phyloP scores from a whole-genome alignment of 2,797 vertebrate species.

The Gymnodraco acuticeps region DNA sequence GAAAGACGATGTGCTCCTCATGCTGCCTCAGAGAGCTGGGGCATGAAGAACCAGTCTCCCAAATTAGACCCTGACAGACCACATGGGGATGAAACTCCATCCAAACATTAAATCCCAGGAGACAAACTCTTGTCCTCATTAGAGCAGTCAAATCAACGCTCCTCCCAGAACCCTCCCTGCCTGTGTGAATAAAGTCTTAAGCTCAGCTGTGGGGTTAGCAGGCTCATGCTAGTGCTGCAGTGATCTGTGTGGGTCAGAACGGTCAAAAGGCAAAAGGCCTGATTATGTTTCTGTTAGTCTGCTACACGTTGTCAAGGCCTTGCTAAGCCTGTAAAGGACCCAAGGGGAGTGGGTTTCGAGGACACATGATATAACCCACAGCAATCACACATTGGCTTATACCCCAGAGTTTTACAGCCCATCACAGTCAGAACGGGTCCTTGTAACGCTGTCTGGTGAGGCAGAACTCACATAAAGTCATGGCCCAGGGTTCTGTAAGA shows the following conservation, averaged over 20 bases:
- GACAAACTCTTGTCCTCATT: conserved; percentile 57
- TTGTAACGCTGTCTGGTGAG: conserved; percentile 3
- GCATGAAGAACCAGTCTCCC: conserved; percentile 16
- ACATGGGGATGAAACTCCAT: conserved; percentile 47
- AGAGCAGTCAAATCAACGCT: conserved; percentile 16
- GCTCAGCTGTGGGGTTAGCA: conserved; percentile 13
- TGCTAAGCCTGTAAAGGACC: conserved; percentile 4
- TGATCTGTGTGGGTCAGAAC: conserved; percentile 24
- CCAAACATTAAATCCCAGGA: conserved; percentile 57
- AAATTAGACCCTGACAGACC: conserved; percentile 58
- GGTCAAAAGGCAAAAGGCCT: conserved; percentile 24
- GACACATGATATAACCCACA: conserved; percentile 11
- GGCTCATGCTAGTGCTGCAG: conserved; percentile 25
- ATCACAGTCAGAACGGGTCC: conserved; percentile 14
- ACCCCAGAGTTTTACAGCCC: conserved; percentile 16
- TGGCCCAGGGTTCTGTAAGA: not conserved
- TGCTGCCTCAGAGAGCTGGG: conserved; percentile 21
- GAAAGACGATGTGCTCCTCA: conserved; percentile 27
- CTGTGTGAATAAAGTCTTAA: conserved; percentile 22
- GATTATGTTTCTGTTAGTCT: conserved; percentile 25
- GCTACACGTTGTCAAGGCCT: conserved; percentile 16
- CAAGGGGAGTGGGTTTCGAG: not conserved
- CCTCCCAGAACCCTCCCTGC: conserved; percentile 26
- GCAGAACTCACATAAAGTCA: conserved; percentile 24
- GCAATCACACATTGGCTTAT: conserved; percentile 10